Conservation (phyloP, 2,797 vertebrate genomes). For the Propithecus deckenii region DNA sequence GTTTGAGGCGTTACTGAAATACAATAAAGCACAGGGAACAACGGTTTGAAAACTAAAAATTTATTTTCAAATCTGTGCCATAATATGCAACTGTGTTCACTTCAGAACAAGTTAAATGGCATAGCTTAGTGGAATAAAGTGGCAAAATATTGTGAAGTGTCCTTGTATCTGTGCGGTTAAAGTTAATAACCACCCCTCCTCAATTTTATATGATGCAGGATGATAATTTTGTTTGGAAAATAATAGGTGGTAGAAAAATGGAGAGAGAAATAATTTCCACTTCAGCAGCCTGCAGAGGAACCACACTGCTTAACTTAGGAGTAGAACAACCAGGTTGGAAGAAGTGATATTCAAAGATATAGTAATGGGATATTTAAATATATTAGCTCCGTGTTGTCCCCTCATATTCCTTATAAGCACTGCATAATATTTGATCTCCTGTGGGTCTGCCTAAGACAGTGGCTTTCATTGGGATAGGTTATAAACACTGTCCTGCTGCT, state of each 20-base stretch:
- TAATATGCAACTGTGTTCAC: slow-evolving; percentile 39
- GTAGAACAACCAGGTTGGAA: slow-evolving; percentile 68
- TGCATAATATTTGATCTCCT: slow-evolving; percentile 75
- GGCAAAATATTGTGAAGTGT: slow-evolving; percentile 56
- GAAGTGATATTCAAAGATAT: slow-evolving; percentile 59
- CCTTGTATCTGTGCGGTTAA: slow-evolving; percentile 67
- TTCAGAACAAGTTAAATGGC: slow-evolving; percentile 43
- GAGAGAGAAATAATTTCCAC: slow-evolving; percentile 70
- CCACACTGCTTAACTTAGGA: slow-evolving; percentile 77
- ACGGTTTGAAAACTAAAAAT: slow-evolving; percentile 5
- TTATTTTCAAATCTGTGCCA: slow-evolving; percentile 53
- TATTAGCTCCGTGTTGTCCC: slow-evolving; percentile 55
- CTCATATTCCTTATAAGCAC: slow-evolving; percentile 73
- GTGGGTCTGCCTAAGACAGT: slow-evolving; percentile 72
- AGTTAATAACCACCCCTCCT: slow-evolving; percentile 75
- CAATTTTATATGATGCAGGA: slow-evolving; percentile 69
- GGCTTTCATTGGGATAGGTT: slow-evolving; percentile 76
- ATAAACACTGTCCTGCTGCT: slow-evolving; percentile 83
- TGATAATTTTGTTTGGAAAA: slow-evolving; percentile 81
- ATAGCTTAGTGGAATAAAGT: slow-evolving; percentile 4
- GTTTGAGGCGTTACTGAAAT: neutral
- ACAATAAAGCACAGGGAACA: slow-evolving; percentile 26
- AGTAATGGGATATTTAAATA: slow-evolving; percentile 79
- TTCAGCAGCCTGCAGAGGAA: slow-evolving; percentile 72
- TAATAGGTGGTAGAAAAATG: slow-evolving; percentile 72